Percentiles rank a stretch among this genome's conserved stretches.
Conservation (phyloP, 2,797 vertebrate genomes). For the Lepidocolaptes lacrymiger region DNA sequence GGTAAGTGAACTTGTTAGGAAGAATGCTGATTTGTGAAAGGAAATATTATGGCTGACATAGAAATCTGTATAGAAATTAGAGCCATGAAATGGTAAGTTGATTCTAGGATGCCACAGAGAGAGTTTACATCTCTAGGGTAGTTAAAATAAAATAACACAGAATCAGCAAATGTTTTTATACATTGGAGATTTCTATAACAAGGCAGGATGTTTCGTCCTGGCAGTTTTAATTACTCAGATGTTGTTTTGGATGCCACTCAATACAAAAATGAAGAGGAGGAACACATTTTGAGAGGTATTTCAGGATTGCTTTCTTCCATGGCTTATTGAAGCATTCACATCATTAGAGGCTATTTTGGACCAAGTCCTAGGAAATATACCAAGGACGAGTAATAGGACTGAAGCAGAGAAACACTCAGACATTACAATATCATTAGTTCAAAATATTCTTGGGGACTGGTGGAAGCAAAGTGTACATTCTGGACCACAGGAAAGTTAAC, state of each 20-base stretch:
- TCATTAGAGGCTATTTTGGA: slow-evolving; percentile 77
- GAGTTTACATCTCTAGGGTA: background rate
- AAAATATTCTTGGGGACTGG: slow-evolving; percentile 48
- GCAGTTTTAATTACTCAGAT: slow-evolving; percentile 79
- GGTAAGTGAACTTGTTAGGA: background rate
- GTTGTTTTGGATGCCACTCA: slow-evolving; percentile 70
- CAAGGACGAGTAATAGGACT: slow-evolving; percentile 67
- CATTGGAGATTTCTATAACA: slow-evolving; percentile 31
- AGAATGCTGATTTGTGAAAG: slow-evolving; percentile 13
- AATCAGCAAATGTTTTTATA: slow-evolving; percentile 69
- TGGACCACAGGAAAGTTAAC: slow-evolving; percentile 34
- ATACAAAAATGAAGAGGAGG: slow-evolving; percentile 64
- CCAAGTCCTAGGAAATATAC: slow-evolving; percentile 68
- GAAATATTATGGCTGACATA: slow-evolving; percentile 54
- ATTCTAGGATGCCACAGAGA: slow-evolving; percentile 42
- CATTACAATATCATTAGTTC: slow-evolving; percentile 56
- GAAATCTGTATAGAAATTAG: slow-evolving; percentile 61
- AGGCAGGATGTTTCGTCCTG: slow-evolving; percentile 72
- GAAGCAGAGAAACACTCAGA: slow-evolving; percentile 50
- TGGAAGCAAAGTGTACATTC: slow-evolving; percentile 31
- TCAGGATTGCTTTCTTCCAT: slow-evolving; percentile 69
- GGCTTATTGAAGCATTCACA: slow-evolving; percentile 68
- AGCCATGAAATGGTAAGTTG: slow-evolving; percentile 19
- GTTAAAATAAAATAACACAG: slow-evolving; percentile 58
- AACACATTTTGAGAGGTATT: slow-evolving; percentile 65